A percentile compares a stretch with the other conserved stretches of the same genome.
Conservation (phyloP, 2,797 vertebrate species). For the Scarus forsteni region DNA sequence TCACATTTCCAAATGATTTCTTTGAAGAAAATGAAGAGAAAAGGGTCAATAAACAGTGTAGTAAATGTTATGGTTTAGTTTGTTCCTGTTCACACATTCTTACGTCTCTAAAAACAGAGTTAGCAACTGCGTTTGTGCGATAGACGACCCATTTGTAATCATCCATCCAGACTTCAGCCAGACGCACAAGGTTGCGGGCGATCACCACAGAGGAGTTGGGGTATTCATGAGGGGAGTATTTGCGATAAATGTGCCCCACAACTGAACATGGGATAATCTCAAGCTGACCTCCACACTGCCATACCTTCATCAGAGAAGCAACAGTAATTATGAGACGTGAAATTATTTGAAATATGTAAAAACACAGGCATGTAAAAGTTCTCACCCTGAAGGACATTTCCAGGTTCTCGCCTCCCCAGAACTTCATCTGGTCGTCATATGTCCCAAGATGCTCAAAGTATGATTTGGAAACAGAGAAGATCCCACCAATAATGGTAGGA, state of each 20-base stretch:
- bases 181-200: slow-evolving; percentile 85
- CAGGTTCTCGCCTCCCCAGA: slow-evolving; percentile 93
- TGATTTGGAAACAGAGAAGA: slow-evolving; percentile 89
- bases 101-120: slow-evolving; percentile 84
- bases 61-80: background rate
- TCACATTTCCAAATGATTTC: slow-evolving; percentile 88
- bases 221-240: slow-evolving; percentile 87
- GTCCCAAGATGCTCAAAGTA: slow-evolving; percentile 90
- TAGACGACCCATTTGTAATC: slow-evolving; percentile 89
- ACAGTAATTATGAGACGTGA: background rate
- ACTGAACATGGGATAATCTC: slow-evolving; percentile 92
- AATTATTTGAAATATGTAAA: background rate
- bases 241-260: slow-evolving; percentile 90
- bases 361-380: background rate
- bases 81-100: background rate
- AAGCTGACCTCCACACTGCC: slow-evolving; percentile 90
- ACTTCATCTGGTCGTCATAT: slow-evolving; percentile 92
- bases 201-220: slow-evolving; percentile 83
- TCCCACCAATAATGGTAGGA: slow-evolving; percentile 88
- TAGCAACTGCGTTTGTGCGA: slow-evolving; percentile 82
- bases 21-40: slow-evolving; percentile 51
- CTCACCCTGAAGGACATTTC: slow-evolving; percentile 94
- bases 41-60: background rate
- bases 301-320: slow-evolving; percentile 77
- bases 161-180: slow-evolving; percentile 93